Evolutionary conservation across 2,888 invertebrate genomes (phyloP).

Genomic region (Tiliacea aurago): DNA sequence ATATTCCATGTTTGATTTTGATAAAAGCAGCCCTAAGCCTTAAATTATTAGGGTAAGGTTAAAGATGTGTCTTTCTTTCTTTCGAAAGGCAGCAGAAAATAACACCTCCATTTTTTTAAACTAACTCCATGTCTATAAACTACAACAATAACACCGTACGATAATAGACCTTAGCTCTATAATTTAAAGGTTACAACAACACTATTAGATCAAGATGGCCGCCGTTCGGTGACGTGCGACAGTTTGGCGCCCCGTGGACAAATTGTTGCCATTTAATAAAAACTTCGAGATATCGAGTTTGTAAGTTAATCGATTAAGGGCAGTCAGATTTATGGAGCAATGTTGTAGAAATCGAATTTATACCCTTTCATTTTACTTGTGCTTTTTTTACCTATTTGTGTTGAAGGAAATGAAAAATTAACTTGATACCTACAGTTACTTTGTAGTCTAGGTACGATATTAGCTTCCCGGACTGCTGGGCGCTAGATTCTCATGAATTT

Average conservation of each 20-base stretch:
- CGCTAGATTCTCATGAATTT: conserved; percentile 36
- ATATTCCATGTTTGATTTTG: not conserved
- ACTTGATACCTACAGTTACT: not conserved
- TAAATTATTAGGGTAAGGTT: not conserved
- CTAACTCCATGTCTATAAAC: conserved; percentile 9
- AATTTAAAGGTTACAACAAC: conserved; percentile 51
- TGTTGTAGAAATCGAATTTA: not conserved
- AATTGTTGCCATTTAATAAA: conserved; percentile 58
- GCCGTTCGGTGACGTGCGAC: conserved; percentile 58
- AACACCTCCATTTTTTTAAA: conserved; percentile 21
- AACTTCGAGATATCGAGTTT: conserved; percentile 41
- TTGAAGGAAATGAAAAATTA: not conserved
- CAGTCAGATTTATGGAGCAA: conserved; percentile 8
- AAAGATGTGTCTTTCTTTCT: not conserved
- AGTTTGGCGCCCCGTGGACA: conserved; percentile 67
- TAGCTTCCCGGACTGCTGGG: not conserved
- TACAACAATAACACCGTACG: conserved; percentile 11
- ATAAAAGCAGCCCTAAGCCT: not conserved
- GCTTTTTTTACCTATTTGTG: not conserved
- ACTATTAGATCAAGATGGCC: conserved; percentile 57
- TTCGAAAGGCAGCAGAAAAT: not conserved
- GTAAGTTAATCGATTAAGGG: conserved; percentile 31
- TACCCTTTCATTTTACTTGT: not conserved
- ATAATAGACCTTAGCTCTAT: conserved; percentile 39
- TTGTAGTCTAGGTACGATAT: not conserved